Conservation (phyloP, 2,888 invertebrate species). For the Chrysolina oricalcia region DNA sequence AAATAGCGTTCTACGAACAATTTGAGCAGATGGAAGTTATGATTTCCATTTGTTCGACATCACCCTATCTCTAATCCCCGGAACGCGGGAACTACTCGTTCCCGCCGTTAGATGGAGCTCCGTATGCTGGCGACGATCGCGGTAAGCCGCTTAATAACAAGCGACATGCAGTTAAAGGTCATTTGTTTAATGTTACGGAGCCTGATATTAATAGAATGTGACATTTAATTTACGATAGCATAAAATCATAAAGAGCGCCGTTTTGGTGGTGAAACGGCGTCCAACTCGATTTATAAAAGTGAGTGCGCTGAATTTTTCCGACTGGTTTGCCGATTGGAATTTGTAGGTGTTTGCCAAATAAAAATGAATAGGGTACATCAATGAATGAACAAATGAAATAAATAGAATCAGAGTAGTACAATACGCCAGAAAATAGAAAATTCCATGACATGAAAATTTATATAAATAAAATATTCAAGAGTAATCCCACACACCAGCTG, state of each 20-base stretch:
- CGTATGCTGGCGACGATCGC: background rate
- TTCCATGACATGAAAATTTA: no score
- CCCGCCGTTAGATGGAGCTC: background rate
- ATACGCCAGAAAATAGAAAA: no score
- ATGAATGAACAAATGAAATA: no score
- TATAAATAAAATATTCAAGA: no score
- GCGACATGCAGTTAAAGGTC: slow-evolving; percentile 64
- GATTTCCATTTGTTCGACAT: background rate
- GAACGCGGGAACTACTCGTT: background rate
- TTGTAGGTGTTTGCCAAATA: background rate
- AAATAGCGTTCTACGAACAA: no score
- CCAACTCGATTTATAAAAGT: slow-evolving; percentile 26
- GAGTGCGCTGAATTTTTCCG: slow-evolving; percentile 13
- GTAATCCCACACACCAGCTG: no score
- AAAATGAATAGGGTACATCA: no score
- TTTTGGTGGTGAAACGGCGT: slow-evolving; percentile 49
- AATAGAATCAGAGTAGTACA: no score
- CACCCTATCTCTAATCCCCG: background rate
- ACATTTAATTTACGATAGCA: slow-evolving; percentile 60
- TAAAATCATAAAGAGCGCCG: slow-evolving; percentile 61
- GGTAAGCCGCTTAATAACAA: slow-evolving; percentile 55
- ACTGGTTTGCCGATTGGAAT: background rate
- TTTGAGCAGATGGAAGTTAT: no score
- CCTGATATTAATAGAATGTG: slow-evolving; percentile 64
- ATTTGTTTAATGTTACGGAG: slow-evolving; percentile 63